Base-by-base conservation (phyloP, 2,797 vertebrate genomes). In the Danio jaintianensis region DNA sequence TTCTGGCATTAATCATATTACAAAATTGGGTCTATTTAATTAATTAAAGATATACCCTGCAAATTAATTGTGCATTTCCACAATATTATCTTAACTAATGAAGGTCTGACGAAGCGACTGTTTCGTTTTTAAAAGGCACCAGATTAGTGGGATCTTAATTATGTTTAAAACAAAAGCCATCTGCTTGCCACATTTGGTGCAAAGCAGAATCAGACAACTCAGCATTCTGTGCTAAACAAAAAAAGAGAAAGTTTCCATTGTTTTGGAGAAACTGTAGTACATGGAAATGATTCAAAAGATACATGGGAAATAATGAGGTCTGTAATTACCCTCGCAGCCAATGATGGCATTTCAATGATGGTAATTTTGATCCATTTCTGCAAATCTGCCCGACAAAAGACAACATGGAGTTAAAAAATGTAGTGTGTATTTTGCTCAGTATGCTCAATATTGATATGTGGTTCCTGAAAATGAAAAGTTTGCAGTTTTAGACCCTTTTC, bases 1-100 rank as follows among this genome's bases (percentile, higher is more conserved):
- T 88, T 89, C 87, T 85, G 89, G 92, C 94, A 97, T 98, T 97
- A 98, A 98, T 98, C 96, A 96, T 92, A 80, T 90, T 94, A 93
- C 95, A 94, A 92, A 91, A 93, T 89, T 92, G 85, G 87, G 82
- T 85, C 87, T 90, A 90, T 94, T 93, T 93, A 93, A 93, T 94
- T 93, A 93, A 94, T 93, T 93, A 92, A 93, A 92, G 90, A 92
- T 91, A 89, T 85, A 89, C 88, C 78, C 78, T 87, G 90, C 87
- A 91, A 93, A 94, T 94, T 91, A 93, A 94, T 94, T 94, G 92
- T 85, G 90, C 86, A 91, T 91, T 82, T 90, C 84, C 89, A 93
- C 91, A 94, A 94, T 95, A 94, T 93, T 93, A 93, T 93, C 93
- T 93, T 88, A 91, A 78, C 90, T 94, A 94, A 94, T 94, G 93